Base-by-base conservation (phyloP, 2,888 invertebrate species). In the Luperina nickerlii region DNA sequence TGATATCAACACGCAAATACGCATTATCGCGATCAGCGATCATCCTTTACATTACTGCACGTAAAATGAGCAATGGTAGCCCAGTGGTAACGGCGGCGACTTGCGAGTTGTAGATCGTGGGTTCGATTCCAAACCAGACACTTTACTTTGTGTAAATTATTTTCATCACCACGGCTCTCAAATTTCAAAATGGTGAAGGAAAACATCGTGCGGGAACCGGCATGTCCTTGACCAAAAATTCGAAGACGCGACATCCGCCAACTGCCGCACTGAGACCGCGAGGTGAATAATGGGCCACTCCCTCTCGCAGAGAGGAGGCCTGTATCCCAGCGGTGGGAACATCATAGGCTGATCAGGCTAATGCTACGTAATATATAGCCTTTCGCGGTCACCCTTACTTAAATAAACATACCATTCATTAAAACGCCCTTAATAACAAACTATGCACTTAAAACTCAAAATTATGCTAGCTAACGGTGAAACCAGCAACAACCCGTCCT, bases 391-490 rank as follows among this genome's bases (percentile, higher is more conserved):
- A 24, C 24, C 57, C 60, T 75, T 15, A 45, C 63, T 57, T 11
- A 45, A 18, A 70, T 27, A 76, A 81, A 76, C 73, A 76, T 72
- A 27, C 48, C n/a, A 73, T 68, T 80, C 57, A 80, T 85, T 83
- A 57, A 73, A 63, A 27, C 63, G 72, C 74, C 65, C 72, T 78
- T 82, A 82, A 77, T 77, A 78, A 70, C 69, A 57, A 78, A 69
- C 77, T 75, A 27, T 75, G 76, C 68, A 57, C 66, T 78, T 76
- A 81, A 82, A 88, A 79, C 80, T 88, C 72, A 81, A 81, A 84
- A 84, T 88, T 79, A 88, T 84, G 79, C 82, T 81, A 84, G 73
- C 60, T 87, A 88, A 88, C 88, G 88, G 88, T 88, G 79, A 88
- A 88, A 84, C 86, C 51, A 78, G 74, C 74, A 24, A 51, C 24